Evolutionary conservation across 2,888 invertebrate species (phyloP).

Genomic region (Sarcophaga caerulescens): DNA sequence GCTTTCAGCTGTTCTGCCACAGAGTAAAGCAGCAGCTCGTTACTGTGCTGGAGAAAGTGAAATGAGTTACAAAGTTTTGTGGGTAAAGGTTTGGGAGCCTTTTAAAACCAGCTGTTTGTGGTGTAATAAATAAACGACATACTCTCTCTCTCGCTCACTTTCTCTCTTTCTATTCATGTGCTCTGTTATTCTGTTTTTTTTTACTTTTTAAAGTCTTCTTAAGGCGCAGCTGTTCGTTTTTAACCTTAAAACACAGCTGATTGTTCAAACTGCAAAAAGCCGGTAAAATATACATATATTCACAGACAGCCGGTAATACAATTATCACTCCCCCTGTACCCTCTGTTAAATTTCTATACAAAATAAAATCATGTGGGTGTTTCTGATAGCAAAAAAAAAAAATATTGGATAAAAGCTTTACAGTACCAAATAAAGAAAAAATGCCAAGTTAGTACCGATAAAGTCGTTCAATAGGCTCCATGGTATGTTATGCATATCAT

Average conservation of each 20-base stretch:
- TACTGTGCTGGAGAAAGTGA: slow-evolving; percentile 57
- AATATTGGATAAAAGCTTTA: too few relatives aligned
- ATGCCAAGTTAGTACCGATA: too few relatives aligned
- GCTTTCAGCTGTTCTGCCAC: slow-evolving; percentile 21
- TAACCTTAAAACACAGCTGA: slow-evolving; percentile 49
- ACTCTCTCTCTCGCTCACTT: slow-evolving; percentile 16
- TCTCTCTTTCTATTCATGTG: background rate
- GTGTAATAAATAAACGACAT: background rate
- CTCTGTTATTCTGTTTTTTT: too few relatives aligned
- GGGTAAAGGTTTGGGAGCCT: background rate
- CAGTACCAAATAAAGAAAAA: too few relatives aligned
- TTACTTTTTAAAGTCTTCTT: background rate
- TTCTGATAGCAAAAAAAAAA: too few relatives aligned
- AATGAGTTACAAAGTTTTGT: slow-evolving; percentile 25
- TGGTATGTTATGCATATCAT: too few relatives aligned
- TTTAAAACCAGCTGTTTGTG: slow-evolving; percentile 54
- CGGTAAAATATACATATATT: slow-evolving; percentile 39
- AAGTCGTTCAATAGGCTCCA: too few relatives aligned
- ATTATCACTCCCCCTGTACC: too few relatives aligned
- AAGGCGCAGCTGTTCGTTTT: slow-evolving; percentile 37
- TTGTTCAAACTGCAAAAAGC: slow-evolving; percentile 34
- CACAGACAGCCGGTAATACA: background rate
- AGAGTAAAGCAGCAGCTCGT: background rate
- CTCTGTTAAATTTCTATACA: too few relatives aligned
- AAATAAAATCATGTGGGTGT: too few relatives aligned